Evolutionary conservation across 1,140 invertebrate species (phyloP), one percentile per base, ranked within the genome.

Genomic region (Drosophila parabipectinata): DNA sequence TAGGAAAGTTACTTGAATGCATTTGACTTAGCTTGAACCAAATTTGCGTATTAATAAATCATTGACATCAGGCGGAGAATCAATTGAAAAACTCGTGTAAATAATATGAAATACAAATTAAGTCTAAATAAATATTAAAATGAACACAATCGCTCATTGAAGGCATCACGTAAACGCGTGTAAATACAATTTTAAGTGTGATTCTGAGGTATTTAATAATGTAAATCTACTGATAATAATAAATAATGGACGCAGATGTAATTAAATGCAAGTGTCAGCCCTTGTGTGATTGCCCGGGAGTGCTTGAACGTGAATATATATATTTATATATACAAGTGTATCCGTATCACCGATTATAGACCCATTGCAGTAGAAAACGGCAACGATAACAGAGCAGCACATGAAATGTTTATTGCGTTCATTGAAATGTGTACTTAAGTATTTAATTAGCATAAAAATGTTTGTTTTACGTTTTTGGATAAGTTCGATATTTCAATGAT

Each of bases 201-300:
- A 74, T 69, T 68, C 28, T 45, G 45, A 69, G 51, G 57, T 74
- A 75, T 75, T 87, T 74, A 69, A 69, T 69, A 56, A 69, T 87
- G 82, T 87, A 81, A 87, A 87, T 71, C 51, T 64, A 85, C 76
- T 81, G 63, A 87, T 85, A 87, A 85, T 85, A 87, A 85, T 52
- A 55, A 57, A 66, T 64, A 74, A 66, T 76, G 60, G 26, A 61
- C 68, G 56, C 34, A 55, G 39, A 44, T 50, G 54, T 67, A 68
- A 69, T 69, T 69, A 47, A 69, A 32, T 24, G 67, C 51, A 68
- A 68, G 63, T 69, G 66, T 69, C 66, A 39, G 62, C 62, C 5
- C 41, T 37, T 26, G 48, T 61, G 55, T 30, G 56, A 48, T 12
- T 58, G 44, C 18, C 32, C 56, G 44, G 18, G 39, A 47, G 30